These are phyloP conservation scores for Plotosus lineatus DNA, from an alignment of 2,113 vertebrate genomes.

Conservation along the genomic window DNA sequence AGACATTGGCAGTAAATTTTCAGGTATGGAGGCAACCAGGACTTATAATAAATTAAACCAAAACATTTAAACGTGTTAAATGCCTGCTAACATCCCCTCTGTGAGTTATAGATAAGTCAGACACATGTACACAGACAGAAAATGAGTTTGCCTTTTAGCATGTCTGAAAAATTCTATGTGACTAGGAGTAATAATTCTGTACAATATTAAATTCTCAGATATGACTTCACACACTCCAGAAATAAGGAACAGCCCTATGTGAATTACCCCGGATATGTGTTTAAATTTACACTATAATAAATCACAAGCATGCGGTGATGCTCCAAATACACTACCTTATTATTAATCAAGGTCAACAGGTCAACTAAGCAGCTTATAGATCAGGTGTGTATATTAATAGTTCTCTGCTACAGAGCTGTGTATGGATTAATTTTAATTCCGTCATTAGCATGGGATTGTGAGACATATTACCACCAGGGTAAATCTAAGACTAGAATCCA, in stretches of 20 bases:
- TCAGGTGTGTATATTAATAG: not conserved
- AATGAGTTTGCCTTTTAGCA: not conserved
- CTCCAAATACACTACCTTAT: not conserved
- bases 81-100: not conserved
- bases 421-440: not conserved
- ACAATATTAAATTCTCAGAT: not conserved
- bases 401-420: not conserved
- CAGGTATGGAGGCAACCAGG: too few species aligned
- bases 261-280: not conserved
- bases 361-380: conserved; percentile 7
- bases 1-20: too few species aligned
- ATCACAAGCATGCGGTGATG: not conserved
- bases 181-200: not conserved
- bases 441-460: not conserved
- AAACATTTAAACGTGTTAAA: not conserved
- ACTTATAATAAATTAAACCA: not conserved
- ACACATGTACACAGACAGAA: not conserved
- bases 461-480: not conserved
- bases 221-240: not conserved
- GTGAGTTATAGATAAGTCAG: not conserved
- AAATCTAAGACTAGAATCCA: not conserved
- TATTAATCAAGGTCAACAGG: not conserved
- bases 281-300: not conserved
- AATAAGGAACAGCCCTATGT: not conserved
- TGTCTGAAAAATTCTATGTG: not conserved